Percentiles rank a stretch among this genome's conserved stretches.
Conservation (phyloP, 1,140 invertebrate species). For the Eriocheir sinensis region DNA sequence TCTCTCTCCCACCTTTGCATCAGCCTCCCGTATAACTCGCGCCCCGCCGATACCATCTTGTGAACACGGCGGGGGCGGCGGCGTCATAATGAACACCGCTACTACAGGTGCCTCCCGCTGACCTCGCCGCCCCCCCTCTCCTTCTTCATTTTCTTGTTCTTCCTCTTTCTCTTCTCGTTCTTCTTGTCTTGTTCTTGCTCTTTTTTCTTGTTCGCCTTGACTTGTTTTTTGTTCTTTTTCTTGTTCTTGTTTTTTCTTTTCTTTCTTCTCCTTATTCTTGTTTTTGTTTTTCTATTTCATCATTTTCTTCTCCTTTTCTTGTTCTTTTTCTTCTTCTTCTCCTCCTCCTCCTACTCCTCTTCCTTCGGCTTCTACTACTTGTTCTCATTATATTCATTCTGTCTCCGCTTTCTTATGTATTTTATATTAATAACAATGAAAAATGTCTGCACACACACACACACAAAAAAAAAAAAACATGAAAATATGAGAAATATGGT, state of each 20-base stretch:
- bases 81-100: background rate
- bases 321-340: background rate
- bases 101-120: background rate
- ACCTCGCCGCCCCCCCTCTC: background rate
- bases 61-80: background rate
- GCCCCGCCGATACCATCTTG: constrained; percentile 21
- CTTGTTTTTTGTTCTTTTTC: background rate
- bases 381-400: too few species aligned
- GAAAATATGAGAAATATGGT: too few species aligned
- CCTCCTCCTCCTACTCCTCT: background rate
- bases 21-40: constrained; percentile 8
- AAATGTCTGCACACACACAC: constrained; percentile 20
- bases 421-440: too few species aligned
- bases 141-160: background rate
- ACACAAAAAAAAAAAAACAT: background rate
- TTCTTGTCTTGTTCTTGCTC: too few species aligned
- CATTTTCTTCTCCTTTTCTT: background rate
- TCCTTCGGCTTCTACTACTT: background rate
- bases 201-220: too few species aligned
- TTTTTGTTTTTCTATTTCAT: background rate
- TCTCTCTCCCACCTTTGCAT: background rate
- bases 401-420: too few species aligned
- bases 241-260: background rate
- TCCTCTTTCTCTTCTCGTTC: background rate
- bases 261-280: background rate